Percentiles rank a stretch among this genome's conserved stretches.
Evolutionary conservation across 2,113 vertebrate genomes (phyloP).

Genomic region (Marmota flaviventris): DNA sequence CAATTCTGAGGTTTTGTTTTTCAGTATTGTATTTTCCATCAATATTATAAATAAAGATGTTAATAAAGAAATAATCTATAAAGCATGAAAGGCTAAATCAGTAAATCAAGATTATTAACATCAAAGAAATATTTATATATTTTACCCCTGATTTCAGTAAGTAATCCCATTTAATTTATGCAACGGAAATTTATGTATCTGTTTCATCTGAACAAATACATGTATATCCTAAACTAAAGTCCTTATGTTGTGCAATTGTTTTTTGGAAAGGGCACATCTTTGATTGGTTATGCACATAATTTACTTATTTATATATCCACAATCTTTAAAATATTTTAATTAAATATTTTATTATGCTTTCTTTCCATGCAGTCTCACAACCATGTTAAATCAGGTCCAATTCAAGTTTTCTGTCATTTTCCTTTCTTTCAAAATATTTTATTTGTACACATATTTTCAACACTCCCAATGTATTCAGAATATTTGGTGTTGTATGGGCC

Average conservation of each 20-base stretch:
- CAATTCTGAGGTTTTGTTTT: not conserved
- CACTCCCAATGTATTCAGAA: not conserved
- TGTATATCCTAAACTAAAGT: not conserved
- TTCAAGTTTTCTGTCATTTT: not conserved
- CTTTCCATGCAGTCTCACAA: not conserved
- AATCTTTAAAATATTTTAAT: not conserved
- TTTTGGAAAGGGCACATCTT: not conserved
- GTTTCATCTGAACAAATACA: not conserved
- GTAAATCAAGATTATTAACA: not conserved
- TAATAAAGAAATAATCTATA: not conserved
- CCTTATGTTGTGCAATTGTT: not conserved
- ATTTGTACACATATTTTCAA: conserved; percentile 1
- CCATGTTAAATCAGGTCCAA: not conserved
- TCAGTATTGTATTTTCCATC: not conserved
- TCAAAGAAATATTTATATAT: not conserved
- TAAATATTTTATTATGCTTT: not conserved
- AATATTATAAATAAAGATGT: conserved; percentile 7
- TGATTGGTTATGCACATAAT: not conserved
- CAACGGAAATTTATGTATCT: not conserved
- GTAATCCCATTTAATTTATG: not conserved
- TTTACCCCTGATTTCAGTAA: not conserved
- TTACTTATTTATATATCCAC: not conserved
- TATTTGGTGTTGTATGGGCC: not conserved
- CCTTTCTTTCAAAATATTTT: not conserved
- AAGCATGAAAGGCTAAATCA: not conserved